Evolutionary conservation across 1,140 invertebrate species (phyloP), one percentile per base, ranked within the genome.

Genomic region (Sogatella furcifera): DNA sequence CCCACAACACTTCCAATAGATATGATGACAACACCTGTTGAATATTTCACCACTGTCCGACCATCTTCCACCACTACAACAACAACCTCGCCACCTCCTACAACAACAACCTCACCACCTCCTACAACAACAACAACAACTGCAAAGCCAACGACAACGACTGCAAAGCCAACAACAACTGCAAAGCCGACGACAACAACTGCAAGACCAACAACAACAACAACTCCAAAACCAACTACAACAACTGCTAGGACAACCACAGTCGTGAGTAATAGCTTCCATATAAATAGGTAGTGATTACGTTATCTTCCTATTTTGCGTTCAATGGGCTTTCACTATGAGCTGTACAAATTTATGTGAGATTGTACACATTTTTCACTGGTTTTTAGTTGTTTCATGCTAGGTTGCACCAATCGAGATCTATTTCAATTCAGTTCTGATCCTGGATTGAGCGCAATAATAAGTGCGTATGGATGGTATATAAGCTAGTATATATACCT

Each of bases 111-210:
- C 8, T n/a, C 24, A 53, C 38, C 44, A 54, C 17, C 55, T 38
- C n/a, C 44, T 10, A 61, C n/a, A 21, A 57, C 49, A 52, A 43
- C 15, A 31, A 64, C 17, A 13, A 59, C 58, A 49, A 55, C 59
- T 21, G 42, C 52, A 10, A 31, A 6, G 41, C 8, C 28, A n/a
- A 53, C 49, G 5, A 59, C 57, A 24, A 55, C 57, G 11, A 34
- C 55, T 34, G 9, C 1, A 11, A 63, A 10, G 28, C 34, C 28
- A 34, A 15, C 19, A 28, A 56, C 57, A 34, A 52, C 57, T 6
- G 60, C 22, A 5, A 60, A 17, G 11, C 24, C 62, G 15, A 55
- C 44, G 5, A 56, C n/a, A 6, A 46, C 24, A 31, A 42, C 44
- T 34, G 41, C 38, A 9, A n/a, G 52, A 22, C 17, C 46, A 22